Evolutionary conservation across 2,888 invertebrate genomes (phyloP).

Genomic region (Hirudinaria manillensis): DNA sequence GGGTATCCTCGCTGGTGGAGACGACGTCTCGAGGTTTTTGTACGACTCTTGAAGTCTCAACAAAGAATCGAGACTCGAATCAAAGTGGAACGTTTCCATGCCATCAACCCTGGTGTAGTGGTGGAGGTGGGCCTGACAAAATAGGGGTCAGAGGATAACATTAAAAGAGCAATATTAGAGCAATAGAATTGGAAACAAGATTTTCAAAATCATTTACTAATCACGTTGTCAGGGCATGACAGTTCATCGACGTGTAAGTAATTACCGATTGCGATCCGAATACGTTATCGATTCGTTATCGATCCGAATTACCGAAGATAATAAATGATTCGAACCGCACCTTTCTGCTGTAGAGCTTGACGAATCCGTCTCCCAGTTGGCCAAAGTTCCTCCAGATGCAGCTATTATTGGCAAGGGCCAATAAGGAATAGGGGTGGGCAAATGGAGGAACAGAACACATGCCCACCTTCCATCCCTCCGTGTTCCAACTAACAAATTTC

Average conservation of each 20-base stretch:
- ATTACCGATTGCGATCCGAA: not conserved
- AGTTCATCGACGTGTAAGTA: not conserved
- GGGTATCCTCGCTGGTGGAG: conserved; percentile 15
- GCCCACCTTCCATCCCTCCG: conserved; percentile 55
- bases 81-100: conserved; percentile 51
- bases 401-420: conserved; percentile 55
- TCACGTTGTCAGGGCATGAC: not conserved
- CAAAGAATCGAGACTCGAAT: conserved; percentile 48
- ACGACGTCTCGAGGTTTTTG: conserved; percentile 43
- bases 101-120: conserved; percentile 54
- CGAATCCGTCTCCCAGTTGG: conserved; percentile 50
- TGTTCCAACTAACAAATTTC: conserved; percentile 55
- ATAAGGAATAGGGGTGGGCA: conserved; percentile 52
- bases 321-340: conserved; percentile 40
- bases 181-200: not conserved
- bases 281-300: not conserved
- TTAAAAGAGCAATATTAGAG: not conserved
- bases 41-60: conserved; percentile 49
- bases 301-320: not conserved
- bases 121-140: conserved; percentile 54
- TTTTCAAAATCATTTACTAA: not conserved
- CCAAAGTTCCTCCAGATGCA: conserved; percentile 51
- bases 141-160: not conserved
- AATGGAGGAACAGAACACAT: conserved; percentile 54
- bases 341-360: conserved; percentile 53